phyloP scores from a whole-genome alignment of 2,797 vertebrate genomes.

The Brachyalestes nurse region DNA sequence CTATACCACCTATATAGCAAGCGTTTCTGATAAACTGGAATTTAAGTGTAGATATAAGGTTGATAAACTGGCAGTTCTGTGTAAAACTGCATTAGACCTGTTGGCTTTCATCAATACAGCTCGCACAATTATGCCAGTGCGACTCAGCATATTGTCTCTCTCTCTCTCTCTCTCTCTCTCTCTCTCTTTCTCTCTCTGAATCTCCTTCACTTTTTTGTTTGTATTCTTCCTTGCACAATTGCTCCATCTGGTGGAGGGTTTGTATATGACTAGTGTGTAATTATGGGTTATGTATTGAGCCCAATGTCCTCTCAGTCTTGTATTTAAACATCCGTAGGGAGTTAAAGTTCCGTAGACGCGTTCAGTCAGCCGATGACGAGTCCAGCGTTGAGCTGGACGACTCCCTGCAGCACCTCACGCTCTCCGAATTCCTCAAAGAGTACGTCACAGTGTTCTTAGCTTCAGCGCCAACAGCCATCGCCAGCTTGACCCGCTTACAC shows the following conservation, averaged over 20 bases:
- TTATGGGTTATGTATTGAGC: too few species aligned
- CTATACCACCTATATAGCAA: too few species aligned
- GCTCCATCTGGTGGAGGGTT: conserved; percentile 46
- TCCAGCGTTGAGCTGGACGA: conserved; percentile 76
- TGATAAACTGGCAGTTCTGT: neutral
- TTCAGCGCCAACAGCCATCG: neutral
- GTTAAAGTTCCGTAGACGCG: conserved; percentile 77
- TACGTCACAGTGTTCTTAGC: conserved; percentile 70
- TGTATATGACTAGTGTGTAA: conserved; percentile 11
- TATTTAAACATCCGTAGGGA: conserved; percentile 74
- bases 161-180: neutral
- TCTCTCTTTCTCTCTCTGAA: neutral
- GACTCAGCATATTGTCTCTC: neutral
- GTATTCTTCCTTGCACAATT: conserved; percentile 18
- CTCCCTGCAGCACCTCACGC: conserved; percentile 83
- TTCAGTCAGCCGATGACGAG: conserved; percentile 83
- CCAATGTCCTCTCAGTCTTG: conserved; percentile 32
- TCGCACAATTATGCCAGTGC: neutral
- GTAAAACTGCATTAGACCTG: neutral
- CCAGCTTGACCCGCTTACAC: conserved; percentile 32
- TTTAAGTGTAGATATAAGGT: neutral
- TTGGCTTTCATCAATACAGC: neutral
- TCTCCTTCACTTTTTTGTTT: neutral
- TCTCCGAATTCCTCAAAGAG: conserved; percentile 88
- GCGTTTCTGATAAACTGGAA: too few species aligned